These are phyloP conservation scores for Lithophane semibrunnea DNA, from an alignment of 2,888 invertebrate genomes.

Conservation along the genomic window DNA sequence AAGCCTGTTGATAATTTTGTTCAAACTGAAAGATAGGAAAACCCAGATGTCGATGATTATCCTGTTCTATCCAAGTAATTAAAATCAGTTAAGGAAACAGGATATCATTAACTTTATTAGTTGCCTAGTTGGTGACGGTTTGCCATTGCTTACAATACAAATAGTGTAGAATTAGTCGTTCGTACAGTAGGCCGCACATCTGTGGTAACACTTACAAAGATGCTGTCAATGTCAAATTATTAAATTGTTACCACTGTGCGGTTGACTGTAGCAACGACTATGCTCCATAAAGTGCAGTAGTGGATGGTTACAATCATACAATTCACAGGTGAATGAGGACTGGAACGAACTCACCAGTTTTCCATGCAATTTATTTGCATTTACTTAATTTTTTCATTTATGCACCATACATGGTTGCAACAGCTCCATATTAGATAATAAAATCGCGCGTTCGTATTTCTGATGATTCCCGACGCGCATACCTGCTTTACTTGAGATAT, in stretches of 20 bases:
- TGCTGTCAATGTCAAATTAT: not conserved
- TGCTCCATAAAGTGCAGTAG: not conserved
- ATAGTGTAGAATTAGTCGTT: not conserved
- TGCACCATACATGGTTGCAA: not conserved
- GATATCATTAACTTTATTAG: slow-evolving; percentile 35
- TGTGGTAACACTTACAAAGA: not conserved
- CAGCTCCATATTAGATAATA: no score
- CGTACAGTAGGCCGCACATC: not conserved
- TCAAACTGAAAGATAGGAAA: not conserved
- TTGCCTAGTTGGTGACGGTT: not conserved
- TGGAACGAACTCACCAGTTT: not conserved
- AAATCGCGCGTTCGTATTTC: not conserved
- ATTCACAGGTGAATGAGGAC: not conserved
- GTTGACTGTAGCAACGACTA: not conserved
- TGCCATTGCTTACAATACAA: slow-evolving; percentile 2
- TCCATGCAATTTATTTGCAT: not conserved
- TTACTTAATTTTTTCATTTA: not conserved
- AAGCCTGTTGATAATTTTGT: not conserved
- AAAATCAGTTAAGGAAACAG: slow-evolving; percentile 16
- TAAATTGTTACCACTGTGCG: not conserved
- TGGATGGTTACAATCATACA: not conserved
- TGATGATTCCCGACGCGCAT: not conserved
- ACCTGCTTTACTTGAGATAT: not conserved
- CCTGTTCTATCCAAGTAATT: not conserved
- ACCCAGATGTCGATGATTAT: not conserved